Base-by-base conservation (phyloP, 2,113 vertebrate genomes). In the Heterocephalus glaber region DNA sequence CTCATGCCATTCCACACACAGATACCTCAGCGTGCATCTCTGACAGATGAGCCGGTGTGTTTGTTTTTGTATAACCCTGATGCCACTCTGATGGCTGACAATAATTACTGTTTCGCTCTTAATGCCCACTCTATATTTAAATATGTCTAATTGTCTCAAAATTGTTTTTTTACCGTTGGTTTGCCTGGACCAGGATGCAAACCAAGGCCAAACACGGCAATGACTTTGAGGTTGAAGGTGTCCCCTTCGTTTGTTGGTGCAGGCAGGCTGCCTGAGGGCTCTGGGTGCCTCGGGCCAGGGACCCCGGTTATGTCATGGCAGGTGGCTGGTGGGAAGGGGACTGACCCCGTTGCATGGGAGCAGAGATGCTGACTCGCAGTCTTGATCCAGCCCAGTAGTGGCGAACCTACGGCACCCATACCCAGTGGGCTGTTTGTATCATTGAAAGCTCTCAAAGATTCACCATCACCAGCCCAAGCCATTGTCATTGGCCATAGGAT, bases 331-430 rank as follows among this genome's bases (percentile, higher is more conserved):
- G 20, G n/a, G 10, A 19, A 30, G 10, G 60, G 22, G 1, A 17
- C 33, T 5, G 72, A 28, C 3, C n/a, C 65, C 38, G 3, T 7
- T 1, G 7, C 16, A 0, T n/a, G 17, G 81, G 58, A 61, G 28
- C 66, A 77, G 49, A 65, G 49, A 16, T 56, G 19, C 81, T 88
- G 54, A 30, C 74, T 81, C 20, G 3, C 22, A 4, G 70, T 14
- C 44, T 61, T 22, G 22, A 35, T 30, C 49, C 56, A 0, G 30
- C 49, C 30, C 49, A 12, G 44, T 33, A 26, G 35, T 41, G n/a
- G 28, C 3, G 5, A 49, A 17, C 20, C 12, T 47, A 17, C 8
- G 26, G 74, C 44, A 49, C 44, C 7, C 14, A 3, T 17, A 26
- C 26, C 47, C 14, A 17, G 44, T 49, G 74, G 72, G 26, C 72